phyloP scores from a whole-genome alignment of 2,113 vertebrate species.

The Psettodes erumei region DNA sequence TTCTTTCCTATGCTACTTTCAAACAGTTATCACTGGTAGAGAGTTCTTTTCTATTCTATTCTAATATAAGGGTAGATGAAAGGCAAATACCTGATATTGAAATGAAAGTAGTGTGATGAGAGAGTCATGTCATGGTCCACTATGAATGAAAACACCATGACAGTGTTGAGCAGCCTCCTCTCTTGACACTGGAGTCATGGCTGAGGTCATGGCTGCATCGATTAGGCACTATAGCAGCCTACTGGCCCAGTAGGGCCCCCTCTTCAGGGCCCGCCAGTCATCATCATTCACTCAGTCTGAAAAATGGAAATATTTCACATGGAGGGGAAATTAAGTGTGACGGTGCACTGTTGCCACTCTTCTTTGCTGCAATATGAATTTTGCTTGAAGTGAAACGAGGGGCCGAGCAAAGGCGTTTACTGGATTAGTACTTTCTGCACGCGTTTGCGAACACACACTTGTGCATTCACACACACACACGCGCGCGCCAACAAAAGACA shows the following conservation, averaged over 20 bases:
- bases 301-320: constrained; percentile 45
- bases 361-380: constrained; percentile 35
- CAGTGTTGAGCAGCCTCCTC: not conserved
- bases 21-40: not conserved
- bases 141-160: constrained; percentile 4
- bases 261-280: constrained; percentile 45
- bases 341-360: constrained; percentile 25
- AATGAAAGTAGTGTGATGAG: not conserved
- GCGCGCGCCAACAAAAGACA: not conserved
- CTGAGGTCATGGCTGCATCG: constrained; percentile 46
- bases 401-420: constrained; percentile 18
- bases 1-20: not conserved
- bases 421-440: constrained; percentile 42
- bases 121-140: not conserved
- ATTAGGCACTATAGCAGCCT: constrained; percentile 48
- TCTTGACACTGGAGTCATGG: constrained; percentile 38
- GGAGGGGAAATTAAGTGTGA: constrained; percentile 22
- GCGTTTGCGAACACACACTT: not conserved
- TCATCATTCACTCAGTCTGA: constrained; percentile 31
- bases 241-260: constrained; percentile 30
- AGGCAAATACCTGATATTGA: not conserved
- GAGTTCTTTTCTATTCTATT: not conserved
- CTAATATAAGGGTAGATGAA: not conserved
- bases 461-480: not conserved
- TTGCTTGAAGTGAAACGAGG: constrained; percentile 41